These are phyloP conservation scores for Ranitomeya imitator DNA, from an alignment of 2,113 vertebrate species.

Conservation along the genomic window DNA sequence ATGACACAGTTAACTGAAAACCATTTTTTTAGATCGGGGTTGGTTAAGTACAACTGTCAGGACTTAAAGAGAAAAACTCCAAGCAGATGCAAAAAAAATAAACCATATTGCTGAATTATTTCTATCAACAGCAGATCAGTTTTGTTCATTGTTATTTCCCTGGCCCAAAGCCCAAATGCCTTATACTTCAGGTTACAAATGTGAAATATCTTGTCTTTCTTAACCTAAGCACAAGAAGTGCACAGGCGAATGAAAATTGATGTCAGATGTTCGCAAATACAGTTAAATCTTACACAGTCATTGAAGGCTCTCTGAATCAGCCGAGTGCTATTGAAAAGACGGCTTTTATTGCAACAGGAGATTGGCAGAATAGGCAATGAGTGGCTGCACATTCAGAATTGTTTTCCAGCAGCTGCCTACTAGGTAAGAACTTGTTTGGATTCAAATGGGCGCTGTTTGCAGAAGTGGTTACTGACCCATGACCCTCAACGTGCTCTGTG, in stretches of 20 bases:
- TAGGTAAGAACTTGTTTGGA: slow-evolving; percentile 70
- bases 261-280: slow-evolving; percentile 39
- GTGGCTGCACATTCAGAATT: slow-evolving; percentile 64
- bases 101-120: slow-evolving; percentile 28
- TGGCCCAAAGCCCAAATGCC: slow-evolving; percentile 17
- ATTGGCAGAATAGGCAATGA: slow-evolving; percentile 67
- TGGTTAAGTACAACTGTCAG: slow-evolving; percentile 36
- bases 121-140: slow-evolving; percentile 29
- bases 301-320: slow-evolving; percentile 46
- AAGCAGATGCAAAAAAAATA: slow-evolving; percentile 26
- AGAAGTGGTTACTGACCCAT: slow-evolving; percentile 84
- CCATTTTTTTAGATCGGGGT: not conserved
- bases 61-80: not conserved
- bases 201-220: slow-evolving; percentile 45
- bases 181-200: slow-evolving; percentile 31
- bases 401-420: slow-evolving; percentile 68
- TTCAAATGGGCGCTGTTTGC: slow-evolving; percentile 75
- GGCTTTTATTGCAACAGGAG: slow-evolving; percentile 63
- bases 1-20: slow-evolving; percentile 12
- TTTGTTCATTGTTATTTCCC: slow-evolving; percentile 39
- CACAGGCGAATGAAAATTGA: slow-evolving; percentile 34
- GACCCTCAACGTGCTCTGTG: slow-evolving; percentile 75
- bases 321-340: slow-evolving; percentile 61
- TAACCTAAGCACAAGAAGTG: slow-evolving; percentile 26
- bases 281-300: slow-evolving; percentile 39